Evolutionary conservation across 2,113 vertebrate species (phyloP).

Genomic region (Petrocephalus zakoni): DNA sequence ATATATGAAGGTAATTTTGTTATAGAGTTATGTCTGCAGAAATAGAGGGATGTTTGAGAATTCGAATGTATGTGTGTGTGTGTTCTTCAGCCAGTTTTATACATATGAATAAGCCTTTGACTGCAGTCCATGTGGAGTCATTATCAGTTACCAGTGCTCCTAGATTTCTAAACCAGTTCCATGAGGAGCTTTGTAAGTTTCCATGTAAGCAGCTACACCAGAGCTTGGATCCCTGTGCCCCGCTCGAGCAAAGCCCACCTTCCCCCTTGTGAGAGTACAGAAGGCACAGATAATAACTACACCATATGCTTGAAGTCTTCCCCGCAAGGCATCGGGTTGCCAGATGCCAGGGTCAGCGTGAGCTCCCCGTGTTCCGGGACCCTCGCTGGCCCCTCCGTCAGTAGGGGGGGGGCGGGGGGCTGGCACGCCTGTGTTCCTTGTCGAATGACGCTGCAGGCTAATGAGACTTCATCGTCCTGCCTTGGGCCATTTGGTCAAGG

Average conservation of each 20-base stretch:
- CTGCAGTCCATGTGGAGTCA: background rate
- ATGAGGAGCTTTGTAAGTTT: background rate
- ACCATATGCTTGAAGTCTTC: slow-evolving; percentile 10
- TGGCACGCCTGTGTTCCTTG: slow-evolving; percentile 26
- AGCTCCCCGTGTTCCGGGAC: slow-evolving; percentile 22
- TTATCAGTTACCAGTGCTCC: background rate
- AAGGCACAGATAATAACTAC: slow-evolving; percentile 10
- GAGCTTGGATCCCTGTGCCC: background rate
- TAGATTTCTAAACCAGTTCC: background rate
- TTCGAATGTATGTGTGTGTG: background rate
- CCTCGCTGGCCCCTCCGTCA: slow-evolving; percentile 29
- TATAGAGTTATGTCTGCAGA: background rate
- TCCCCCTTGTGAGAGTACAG: slow-evolving; percentile 7
- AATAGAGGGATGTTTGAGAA: background rate
- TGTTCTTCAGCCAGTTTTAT: background rate
- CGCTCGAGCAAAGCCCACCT: background rate
- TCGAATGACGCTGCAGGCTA: slow-evolving; percentile 55
- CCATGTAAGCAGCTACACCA: background rate
- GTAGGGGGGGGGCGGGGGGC: slow-evolving; percentile 3
- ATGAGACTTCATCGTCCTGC: slow-evolving; percentile 54
- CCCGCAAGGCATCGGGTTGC: slow-evolving; percentile 38
- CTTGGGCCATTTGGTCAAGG: slow-evolving; percentile 42
- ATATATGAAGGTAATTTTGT: background rate
- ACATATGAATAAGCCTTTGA: background rate
- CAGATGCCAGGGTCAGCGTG: slow-evolving; percentile 52